A percentile compares a stretch with the other conserved stretches of the same genome.
phyloP scores from a whole-genome alignment of 2,113 vertebrate genomes.

The Pagrus major region DNA sequence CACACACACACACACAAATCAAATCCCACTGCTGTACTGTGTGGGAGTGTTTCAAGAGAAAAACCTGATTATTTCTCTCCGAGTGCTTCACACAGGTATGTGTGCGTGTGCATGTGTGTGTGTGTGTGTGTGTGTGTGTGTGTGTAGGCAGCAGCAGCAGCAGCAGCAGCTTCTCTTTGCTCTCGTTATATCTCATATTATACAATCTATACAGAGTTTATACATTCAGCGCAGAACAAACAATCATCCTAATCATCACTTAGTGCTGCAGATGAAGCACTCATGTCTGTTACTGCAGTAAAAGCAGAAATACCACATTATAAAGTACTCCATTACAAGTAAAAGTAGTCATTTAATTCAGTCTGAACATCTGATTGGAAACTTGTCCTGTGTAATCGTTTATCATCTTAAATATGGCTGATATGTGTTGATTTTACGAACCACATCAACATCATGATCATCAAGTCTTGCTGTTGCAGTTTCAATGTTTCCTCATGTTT shows the following conservation, averaged over 20 bases:
- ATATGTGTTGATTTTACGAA: too few species aligned
- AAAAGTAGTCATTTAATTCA: background rate
- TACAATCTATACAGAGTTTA: constrained; percentile 39
- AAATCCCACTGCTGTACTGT: constrained; percentile 50
- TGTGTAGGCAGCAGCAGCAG: constrained; percentile 56
- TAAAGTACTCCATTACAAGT: too few species aligned
- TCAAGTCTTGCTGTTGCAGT: too few species aligned
- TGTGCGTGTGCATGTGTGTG: constrained; percentile 39
- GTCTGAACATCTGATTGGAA: background rate
- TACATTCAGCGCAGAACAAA: constrained; percentile 24
- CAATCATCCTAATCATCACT: background rate
- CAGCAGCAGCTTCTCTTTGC: constrained; percentile 44
- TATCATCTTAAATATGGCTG: background rate
- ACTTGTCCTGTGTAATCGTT: background rate
- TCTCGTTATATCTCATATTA: constrained; percentile 54
- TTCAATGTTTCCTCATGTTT: too few species aligned
- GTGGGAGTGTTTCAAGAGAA: constrained; percentile 68
- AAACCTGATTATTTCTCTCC: constrained; percentile 66
- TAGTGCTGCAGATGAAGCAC: background rate
- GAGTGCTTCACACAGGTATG: constrained; percentile 66
- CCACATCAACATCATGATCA: too few species aligned
- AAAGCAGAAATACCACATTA: background rate
- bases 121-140: constrained; percentile 50
- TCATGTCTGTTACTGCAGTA: background rate
- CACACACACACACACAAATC: constrained; percentile 24